Evolutionary conservation across 2,797 vertebrate species (phyloP).

Genomic region (Ctenopoma kingsleyae): DNA sequence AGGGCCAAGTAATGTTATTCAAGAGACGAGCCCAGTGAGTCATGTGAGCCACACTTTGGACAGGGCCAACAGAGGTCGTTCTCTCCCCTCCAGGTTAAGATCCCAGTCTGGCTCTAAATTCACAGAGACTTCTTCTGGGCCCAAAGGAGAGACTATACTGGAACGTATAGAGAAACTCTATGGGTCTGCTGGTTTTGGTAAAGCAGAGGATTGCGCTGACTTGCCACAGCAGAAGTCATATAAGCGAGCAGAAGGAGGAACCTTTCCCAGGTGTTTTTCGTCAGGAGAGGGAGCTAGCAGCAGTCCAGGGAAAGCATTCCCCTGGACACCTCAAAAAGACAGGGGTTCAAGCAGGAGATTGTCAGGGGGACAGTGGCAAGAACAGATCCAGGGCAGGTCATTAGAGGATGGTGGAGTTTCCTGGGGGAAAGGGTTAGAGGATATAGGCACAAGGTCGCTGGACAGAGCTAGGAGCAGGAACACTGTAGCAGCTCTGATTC

Average conservation of each 20-base stretch:
- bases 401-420: conserved; percentile 30
- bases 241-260: conserved; percentile 49
- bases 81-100: conserved; percentile 75
- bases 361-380: conserved; percentile 39
- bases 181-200: conserved; percentile 41
- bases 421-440: conserved; percentile 16
- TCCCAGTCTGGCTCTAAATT: conserved; percentile 20
- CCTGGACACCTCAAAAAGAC: conserved; percentile 40
- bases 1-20: conserved; percentile 6
- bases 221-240: conserved; percentile 32
- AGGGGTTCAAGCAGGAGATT: conserved; percentile 14
- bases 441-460: conserved; percentile 69
- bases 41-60: conserved; percentile 34
- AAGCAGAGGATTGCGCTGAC: conserved; percentile 42
- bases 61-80: conserved; percentile 46
- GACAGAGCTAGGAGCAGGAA: conserved; percentile 68
- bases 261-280: conserved; percentile 72
- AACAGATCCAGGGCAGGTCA: conserved; percentile 21
- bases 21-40: conserved; percentile 23
- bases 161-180: conserved; percentile 83
- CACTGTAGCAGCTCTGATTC: conserved; percentile 53
- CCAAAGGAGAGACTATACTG: conserved; percentile 74
- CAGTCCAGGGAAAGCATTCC: conserved; percentile 15
- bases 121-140: conserved; percentile 38
- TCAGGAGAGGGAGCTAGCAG: conserved; percentile 38